Conservation (phyloP, 2,797 vertebrate species). For the Propithecus deckenii region DNA sequence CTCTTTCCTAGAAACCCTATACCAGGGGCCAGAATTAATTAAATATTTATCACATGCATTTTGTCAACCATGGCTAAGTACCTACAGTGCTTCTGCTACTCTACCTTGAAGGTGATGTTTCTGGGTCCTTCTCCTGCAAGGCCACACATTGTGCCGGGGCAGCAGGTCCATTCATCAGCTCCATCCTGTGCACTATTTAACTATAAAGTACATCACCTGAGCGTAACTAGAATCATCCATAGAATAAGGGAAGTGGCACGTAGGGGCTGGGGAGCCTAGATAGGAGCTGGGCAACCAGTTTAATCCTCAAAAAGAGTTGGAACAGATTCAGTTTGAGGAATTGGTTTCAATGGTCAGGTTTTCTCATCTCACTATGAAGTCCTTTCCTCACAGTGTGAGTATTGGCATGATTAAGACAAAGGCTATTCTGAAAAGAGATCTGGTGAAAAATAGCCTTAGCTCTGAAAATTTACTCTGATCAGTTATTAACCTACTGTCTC, state of each 20-base stretch:
- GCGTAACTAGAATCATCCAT: not conserved
- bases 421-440: not conserved
- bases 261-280: not conserved
- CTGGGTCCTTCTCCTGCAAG: not conserved
- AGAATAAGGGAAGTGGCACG: not conserved
- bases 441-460: not conserved
- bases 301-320: conserved; percentile 20
- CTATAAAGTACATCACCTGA: not conserved
- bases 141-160: not conserved
- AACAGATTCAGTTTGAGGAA: conserved; percentile 9
- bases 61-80: not conserved
- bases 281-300: conserved; percentile 6
- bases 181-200: not conserved
- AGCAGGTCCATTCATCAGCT: not conserved
- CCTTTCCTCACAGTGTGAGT: not conserved
- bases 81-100: not conserved
- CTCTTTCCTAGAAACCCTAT: not conserved
- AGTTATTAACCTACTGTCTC: not conserved
- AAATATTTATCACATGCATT: not conserved
- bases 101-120: not conserved
- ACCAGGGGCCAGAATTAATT: not conserved
- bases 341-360: not conserved
- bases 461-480: not conserved
- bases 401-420: not conserved
- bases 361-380: not conserved